A percentile compares a stretch with the other conserved stretches of the same genome.
Conservation (phyloP, 2,888 invertebrate genomes). For the Unio pictorum region DNA sequence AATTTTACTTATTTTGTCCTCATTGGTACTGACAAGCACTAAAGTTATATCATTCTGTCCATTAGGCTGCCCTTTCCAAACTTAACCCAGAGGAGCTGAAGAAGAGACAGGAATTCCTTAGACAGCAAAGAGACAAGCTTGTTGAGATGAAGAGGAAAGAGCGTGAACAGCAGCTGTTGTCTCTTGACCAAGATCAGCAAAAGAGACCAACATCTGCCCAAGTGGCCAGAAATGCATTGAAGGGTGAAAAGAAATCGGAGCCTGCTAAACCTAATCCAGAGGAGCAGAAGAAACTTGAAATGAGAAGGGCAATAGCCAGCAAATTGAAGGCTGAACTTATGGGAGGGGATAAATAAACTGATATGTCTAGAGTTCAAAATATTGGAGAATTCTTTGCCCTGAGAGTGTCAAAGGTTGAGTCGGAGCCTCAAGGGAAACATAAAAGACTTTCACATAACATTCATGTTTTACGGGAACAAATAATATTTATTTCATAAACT, state of each 20-base stretch:
- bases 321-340: slow-evolving; percentile 90
- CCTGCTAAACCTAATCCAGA: slow-evolving; percentile 42
- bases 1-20: not conserved
- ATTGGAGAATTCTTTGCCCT: too few species aligned
- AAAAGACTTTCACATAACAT: too few species aligned
- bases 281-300: slow-evolving; percentile 79
- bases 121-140: slow-evolving; percentile 91
- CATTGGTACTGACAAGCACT: not conserved
- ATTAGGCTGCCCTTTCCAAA: slow-evolving; percentile 59
- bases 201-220: slow-evolving; percentile 82
- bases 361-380: too few species aligned
- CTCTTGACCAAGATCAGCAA: slow-evolving; percentile 75
- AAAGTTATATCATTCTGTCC: not conserved
- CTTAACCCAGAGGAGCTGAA: slow-evolving; percentile 64
- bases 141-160: slow-evolving; percentile 91
- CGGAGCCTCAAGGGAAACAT: too few species aligned
- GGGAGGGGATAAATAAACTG: slow-evolving; percentile 69
- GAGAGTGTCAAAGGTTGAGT: too few species aligned
- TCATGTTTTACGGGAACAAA: too few species aligned
- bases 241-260: slow-evolving; percentile 16
- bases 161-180: slow-evolving; percentile 82
- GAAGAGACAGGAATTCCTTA: slow-evolving; percentile 85
- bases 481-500: too few species aligned
- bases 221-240: slow-evolving; percentile 80
- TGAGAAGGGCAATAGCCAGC: slow-evolving; percentile 87